Evolutionary conservation across 2,888 invertebrate species (phyloP), one percentile per base, ranked within the genome.

Genomic region (Anoncus sp.): DNA sequence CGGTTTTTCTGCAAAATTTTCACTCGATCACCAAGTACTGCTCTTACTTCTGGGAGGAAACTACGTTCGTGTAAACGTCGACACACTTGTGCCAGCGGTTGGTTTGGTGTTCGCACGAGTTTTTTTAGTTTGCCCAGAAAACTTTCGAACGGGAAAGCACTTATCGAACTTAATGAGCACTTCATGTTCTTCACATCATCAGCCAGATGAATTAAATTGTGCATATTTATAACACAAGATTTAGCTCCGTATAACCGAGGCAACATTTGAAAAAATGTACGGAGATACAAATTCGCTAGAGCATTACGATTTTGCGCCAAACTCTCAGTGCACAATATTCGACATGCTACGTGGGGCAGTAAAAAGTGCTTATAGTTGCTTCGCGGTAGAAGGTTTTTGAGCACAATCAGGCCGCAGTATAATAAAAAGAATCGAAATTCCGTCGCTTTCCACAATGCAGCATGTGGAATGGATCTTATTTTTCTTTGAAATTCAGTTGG

Each of bases 311-410:
- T 31, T 24, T 45, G 31, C 18, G 43, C 43, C 4, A 57, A 27
- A 12, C 38, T 35, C n/a, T 55, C 40, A 16, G 14, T 65, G 22
- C 65, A 73, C 16, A 73, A 47, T 51, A 62, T 70, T 62, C 62
- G 27, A 40, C 45, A 62, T 9, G 81, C 81, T 16, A 67, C 66
- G 35, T 82, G 82, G 0, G 85, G 76, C 14, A 80, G 22, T 47
- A 85, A 45, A 77, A 85, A 86, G 70, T 86, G 82, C n/a, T 81
- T 70, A 51, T 83, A 85, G 7, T 77, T 12, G 31, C 55, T 7
- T 22, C 40, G 35, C n/a, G 71, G 40, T 1, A 84, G 20, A 43
- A 80, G 24, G 18, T 51, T 40, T 57, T 81, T 79, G 6, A 45
- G 45, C 16, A 45, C 14, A n/a, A 45, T 45, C 6, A 16, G 45